These are phyloP conservation scores for Microcebus jonahi DNA, from an alignment of 2,113 vertebrate genomes.

Conservation along the genomic window DNA sequence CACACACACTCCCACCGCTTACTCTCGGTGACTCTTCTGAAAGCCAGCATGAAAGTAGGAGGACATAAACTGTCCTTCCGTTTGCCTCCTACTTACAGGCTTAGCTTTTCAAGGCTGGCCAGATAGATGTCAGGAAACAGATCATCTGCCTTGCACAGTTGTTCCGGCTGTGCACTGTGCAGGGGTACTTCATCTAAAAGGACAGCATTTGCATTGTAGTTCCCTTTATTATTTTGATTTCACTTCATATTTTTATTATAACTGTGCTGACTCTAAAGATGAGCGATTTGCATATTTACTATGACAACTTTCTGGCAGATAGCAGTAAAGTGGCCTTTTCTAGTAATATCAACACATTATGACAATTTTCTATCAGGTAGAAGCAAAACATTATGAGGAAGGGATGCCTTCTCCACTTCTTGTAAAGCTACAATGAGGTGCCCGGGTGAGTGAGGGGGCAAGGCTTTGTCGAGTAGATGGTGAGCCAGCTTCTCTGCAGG, in stretches of 20 bases:
- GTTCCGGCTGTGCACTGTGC: background rate
- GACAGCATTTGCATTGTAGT: background rate
- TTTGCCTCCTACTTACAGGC: background rate
- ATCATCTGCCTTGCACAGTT: background rate
- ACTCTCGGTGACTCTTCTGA: background rate
- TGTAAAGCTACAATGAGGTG: background rate
- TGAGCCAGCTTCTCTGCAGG: background rate
- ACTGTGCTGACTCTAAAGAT: background rate
- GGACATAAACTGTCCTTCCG: background rate
- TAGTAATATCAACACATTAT: background rate
- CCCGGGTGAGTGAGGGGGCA: background rate
- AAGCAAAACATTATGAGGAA: background rate
- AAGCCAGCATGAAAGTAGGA: background rate
- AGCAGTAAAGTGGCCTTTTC: background rate
- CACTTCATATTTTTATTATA: background rate
- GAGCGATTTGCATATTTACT: background rate
- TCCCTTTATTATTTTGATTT: background rate
- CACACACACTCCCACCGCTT: background rate
- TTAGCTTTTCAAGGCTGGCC: background rate
- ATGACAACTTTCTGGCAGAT: background rate
- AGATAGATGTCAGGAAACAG: background rate
- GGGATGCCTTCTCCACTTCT: background rate
- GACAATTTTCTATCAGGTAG: background rate
- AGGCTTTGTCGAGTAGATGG: accelerated
- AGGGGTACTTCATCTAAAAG: background rate